Evolutionary conservation across 2,888 invertebrate species (phyloP).

Genomic region (Hypolimnas misippus): DNA sequence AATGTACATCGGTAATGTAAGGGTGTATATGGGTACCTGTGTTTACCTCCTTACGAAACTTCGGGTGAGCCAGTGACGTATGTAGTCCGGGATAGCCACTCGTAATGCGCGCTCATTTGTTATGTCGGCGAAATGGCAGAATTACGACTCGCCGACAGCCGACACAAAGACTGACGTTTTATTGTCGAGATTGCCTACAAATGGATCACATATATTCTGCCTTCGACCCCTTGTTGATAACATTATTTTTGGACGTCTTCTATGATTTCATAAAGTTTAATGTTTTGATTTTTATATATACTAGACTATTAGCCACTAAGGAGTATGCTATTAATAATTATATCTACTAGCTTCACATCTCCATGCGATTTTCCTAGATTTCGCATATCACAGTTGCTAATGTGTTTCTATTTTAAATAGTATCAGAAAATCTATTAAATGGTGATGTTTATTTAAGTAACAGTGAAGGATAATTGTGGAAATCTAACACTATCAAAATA

Average conservation of each 20-base stretch:
- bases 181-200: constrained; percentile 76
- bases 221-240: constrained; percentile 52
- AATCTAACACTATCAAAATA: too few species aligned
- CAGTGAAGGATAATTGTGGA: too few species aligned
- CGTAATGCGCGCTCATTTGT: constrained; percentile 77
- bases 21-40: constrained; percentile 19
- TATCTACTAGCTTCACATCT: too few species aligned
- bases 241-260: constrained; percentile 39
- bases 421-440: too few species aligned
- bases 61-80: constrained; percentile 53
- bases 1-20: not conserved
- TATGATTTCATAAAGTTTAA: constrained; percentile 29
- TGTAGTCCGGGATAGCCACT: constrained; percentile 56
- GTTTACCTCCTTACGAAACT: constrained; percentile 42
- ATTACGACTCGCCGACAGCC: constrained; percentile 64
- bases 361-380: too few species aligned
- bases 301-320: not conserved
- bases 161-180: constrained; percentile 75
- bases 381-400: too few species aligned
- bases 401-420: too few species aligned
- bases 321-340: not conserved
- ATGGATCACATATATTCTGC: constrained; percentile 65
- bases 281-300: not conserved
- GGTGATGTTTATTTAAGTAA: too few species aligned
- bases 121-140: constrained; percentile 72